Evolutionary conservation across 2,113 vertebrate species (phyloP), one percentile per base, ranked within the genome.

Genomic region (Etheostoma cragini): DNA sequence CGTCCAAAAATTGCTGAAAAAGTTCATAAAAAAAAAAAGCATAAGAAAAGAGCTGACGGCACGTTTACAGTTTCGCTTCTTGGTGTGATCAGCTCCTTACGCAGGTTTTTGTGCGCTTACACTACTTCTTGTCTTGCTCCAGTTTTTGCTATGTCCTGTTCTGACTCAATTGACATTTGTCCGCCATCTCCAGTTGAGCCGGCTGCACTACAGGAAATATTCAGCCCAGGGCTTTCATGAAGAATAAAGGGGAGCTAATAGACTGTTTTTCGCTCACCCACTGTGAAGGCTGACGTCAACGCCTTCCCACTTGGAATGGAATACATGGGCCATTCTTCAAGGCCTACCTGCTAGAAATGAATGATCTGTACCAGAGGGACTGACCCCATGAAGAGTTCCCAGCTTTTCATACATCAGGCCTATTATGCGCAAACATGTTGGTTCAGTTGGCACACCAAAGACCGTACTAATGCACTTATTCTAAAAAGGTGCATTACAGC

Each of bases 191-290:
- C 8, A 17, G 45, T 12, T 19, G n/a, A 52, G 26, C 21, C 47
- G 17, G 47, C 75, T 49, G 53, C 80, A 78, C 77, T 22, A 73
- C 84, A 68, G 81, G 85, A 83, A 80, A 70, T 64, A 30, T 30
- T 47, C 45, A 81, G 62, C 53, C 5, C 50, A 22, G 74, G 65
- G 80, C 79, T 86, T n/a, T n/a, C 73, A 89, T 86, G 64, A 87
- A 91, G 61, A 88, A 80, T 86, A 56, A 91, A 93, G 88, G 57
- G 46, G 38, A 42, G 56, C 47, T 24, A n/a, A 83, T 82, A 57
- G 46, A 80, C 84, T 72, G 77, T 73, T 50, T 42, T 35, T 21
- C 65, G 46, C 67, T 83, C 80, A 0, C 80, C 80, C 65, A 13
- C 87, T 78, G 82, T 42, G 82, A 74, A 11, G 35, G 19, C 65